Base-by-base conservation (phyloP, 2,113 vertebrate species). In the Fukomys damarensis region DNA sequence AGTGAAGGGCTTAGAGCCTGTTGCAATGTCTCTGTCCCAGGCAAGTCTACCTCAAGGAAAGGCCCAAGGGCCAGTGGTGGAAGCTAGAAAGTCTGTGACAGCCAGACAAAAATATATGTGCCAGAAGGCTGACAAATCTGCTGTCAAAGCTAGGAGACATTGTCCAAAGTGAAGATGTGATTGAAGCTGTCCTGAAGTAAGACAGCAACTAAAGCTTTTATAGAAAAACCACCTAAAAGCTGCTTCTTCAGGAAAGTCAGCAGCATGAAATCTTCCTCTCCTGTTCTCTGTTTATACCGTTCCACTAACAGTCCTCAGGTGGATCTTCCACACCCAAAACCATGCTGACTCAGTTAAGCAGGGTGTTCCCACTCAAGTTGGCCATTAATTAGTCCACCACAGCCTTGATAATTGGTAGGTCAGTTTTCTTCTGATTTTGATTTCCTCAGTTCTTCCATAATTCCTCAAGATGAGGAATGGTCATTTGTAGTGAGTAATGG, bases 361-460 rank as follows among this genome's bases (percentile, higher is more conserved):
- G n/a, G 68, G n/a, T 4, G 20, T 41, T 41, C 16, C 66, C 17
- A n/a, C 11, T 32, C 63, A 66, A 16, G 14, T 35, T 35, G 63
- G 35, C 4, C 30, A 65, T 65, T 63, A 32, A 32, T 65, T 66
- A 66, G 32, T 66, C 14, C 13, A 35, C 68, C 19, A 70, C 68
- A 70, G n/a, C 19, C 20, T 65, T 11, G 97, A 99, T 99, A 99
- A 99, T 92, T 99, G 99, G 97, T 99, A 99, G 2, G 99, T 99
- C 92, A 99, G 98, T 92, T 99, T 99, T 96, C 99, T 99, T 66
- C 99, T 98, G 19, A 99, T 99, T 97, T 99, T 99, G 72, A 99
- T 99, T 99, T 99, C 99, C 2, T 99, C 99, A 0, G 99, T 99
- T 98, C 99, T 99, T 97, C 99, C 99, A 54, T 99, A 99, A 98